These are phyloP conservation scores for Wiebesia pumilae DNA, from an alignment of 1,140 invertebrate genomes.

Conservation along the genomic window DNA sequence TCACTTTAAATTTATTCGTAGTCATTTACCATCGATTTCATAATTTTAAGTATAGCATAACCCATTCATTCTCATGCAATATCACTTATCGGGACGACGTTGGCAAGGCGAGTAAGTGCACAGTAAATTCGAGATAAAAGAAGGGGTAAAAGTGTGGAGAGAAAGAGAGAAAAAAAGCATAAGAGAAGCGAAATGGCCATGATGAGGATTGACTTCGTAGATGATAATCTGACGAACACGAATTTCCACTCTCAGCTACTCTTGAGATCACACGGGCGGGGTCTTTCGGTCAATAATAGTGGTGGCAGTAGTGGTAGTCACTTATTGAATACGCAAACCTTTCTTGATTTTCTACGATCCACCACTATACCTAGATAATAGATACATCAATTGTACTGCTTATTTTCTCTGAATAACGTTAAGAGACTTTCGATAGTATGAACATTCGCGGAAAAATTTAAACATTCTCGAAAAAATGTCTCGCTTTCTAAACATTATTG, in stretches of 20 bases:
- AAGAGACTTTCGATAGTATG: background rate
- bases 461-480: background rate
- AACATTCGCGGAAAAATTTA: background rate
- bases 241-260: slow-evolving; percentile 70
- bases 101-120: slow-evolving; percentile 36
- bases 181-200: slow-evolving; percentile 56
- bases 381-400: background rate
- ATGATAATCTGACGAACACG: slow-evolving; percentile 75
- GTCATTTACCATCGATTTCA: slow-evolving; percentile 19
- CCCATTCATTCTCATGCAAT: slow-evolving; percentile 16
- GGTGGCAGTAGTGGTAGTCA: background rate
- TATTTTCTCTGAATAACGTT: background rate
- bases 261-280: slow-evolving; percentile 33
- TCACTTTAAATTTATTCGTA: background rate
- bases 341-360: slow-evolving; percentile 9
- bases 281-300: slow-evolving; percentile 10
- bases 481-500: background rate
- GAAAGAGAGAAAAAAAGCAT: background rate
- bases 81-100: slow-evolving; percentile 34
- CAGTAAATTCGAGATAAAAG: slow-evolving; percentile 28
- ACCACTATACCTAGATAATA: background rate
- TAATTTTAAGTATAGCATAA: slow-evolving; percentile 15
- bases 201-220: slow-evolving; percentile 73
- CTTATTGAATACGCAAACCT: background rate
- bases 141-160: slow-evolving; percentile 24